Base-by-base conservation (phyloP, 2,797 vertebrate species). In the Nannoperca australis region DNA sequence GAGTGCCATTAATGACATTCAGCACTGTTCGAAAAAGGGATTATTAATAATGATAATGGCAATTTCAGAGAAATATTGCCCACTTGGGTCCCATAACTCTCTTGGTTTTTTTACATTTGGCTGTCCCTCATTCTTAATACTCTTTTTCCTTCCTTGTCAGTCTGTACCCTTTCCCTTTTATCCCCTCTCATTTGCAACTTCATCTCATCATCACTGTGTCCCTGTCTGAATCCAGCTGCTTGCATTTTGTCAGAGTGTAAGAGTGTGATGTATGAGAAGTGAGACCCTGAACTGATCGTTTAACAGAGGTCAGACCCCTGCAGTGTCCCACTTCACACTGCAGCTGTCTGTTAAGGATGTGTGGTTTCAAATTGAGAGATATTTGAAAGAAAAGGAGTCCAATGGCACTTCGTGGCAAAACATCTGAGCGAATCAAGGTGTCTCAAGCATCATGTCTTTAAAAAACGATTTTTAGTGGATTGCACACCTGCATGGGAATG, bases 401-500 rank as follows among this genome's bases (percentile, higher is more conserved):
- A 81, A 76, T 0, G 13, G 55, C 17, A 56, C 62, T 30, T 50
- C 2, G 10, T 68, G 49, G 55, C 49, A 61, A 79, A 84, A 77
- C 0, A 59, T 73, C 40, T 30, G 49, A 85, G 70, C 4, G 44
- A 45, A 58, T 73, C 27, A 34, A 54, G 54, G 45, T 55, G 54
- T 82, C 61, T 85, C 45, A 55, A 70, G 55, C 61, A 27, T 15
- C 68, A n/a, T 2, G 10, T 60, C 40, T 78, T 73, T 73, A n/a
- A 54, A 72, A 86, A 85, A 72, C 1, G 78, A 55, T 81, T 87
- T 81, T 61, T 63, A n/a, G 32, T 50, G 45, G 69, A 59, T 71
- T 58, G 64, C 67, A 44, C 81, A 89, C 80, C 86, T 85, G 76
- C 67, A 45, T 22, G n/a, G 42, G 24, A 5, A 47, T 45, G 49